Evolutionary conservation across 2,113 vertebrate genomes (phyloP), one percentile per base, ranked within the genome.

Genomic region (Thinocorus orbignyianus): DNA sequence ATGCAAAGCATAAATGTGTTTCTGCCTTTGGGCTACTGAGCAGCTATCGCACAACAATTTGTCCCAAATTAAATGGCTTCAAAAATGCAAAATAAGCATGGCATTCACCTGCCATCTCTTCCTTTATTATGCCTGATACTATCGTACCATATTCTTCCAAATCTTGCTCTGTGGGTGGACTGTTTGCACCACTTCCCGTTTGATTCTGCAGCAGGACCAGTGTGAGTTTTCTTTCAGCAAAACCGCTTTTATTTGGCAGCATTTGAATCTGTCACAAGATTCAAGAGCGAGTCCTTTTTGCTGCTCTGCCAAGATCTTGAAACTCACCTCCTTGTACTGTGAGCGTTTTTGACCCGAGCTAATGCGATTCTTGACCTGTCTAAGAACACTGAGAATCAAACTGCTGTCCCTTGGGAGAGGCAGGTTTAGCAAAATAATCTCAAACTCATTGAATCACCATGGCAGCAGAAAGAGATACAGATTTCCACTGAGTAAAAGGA

Each of bases 331-430:
- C 86, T 86, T 90, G 87, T 94, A 81, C 76, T 68, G 73, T 92
- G 88, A 95, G 90, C 69, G 71, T 87, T 95, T 96, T 83, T 97
- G 95, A 95, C 95, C 92, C 6, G 18, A 95, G 88, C 85, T 97
- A 97, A 97, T 97, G 80, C 0, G 16, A 95, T 97, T 93, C 96
- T 97, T 97, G 95, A 97, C 95, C 95, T 96, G 83, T 60, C 76
- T 92, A 89, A 95, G 94, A 94, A 91, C 20, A 8, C 62, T 0
- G 2, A 87, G 91, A 92, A 96, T 95, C 87, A 96, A 95, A 92
- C 71, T 6, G 2, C 61, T 2, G 7, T 70, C 95, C 92, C 96
- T 91, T 86, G 91, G 93, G 93, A 96, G 87, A 86, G 88, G 77
- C 77, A 96, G 89, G 76, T 96, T 95, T 93, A 96, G 91, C 86